Percentiles rank a stretch among this genome's conserved stretches.
These are phyloP conservation scores for Penaeus chinensis DNA, from an alignment of 1,140 invertebrate genomes.

Conservation along the genomic window DNA sequence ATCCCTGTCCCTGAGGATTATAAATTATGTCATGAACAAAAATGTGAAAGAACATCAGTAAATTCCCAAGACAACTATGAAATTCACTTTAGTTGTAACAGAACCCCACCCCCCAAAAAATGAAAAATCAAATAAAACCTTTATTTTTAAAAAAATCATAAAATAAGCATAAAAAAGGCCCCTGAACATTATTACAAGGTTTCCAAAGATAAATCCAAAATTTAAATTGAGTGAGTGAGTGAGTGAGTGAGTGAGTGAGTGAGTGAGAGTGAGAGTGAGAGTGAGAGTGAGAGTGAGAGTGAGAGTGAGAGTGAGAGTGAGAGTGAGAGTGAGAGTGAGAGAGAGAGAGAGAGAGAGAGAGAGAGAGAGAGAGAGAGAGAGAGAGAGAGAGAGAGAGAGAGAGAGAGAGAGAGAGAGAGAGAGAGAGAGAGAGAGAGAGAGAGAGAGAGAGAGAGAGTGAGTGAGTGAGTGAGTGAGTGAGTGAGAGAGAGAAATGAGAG, in stretches of 20 bases:
- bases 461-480: slow-evolving; percentile 5
- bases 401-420: too few species aligned
- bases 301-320: neutral
- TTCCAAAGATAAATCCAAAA: neutral
- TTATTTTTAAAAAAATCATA: slow-evolving; percentile 70
- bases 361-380: too few species aligned
- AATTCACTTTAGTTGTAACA: too few species aligned
- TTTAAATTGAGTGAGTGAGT: neutral
- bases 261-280: slow-evolving; percentile 6
- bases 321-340: neutral
- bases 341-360: too few species aligned
- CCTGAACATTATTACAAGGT: neutral
- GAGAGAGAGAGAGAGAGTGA: neutral
- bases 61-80: too few species aligned
- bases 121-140: too few species aligned
- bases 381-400: too few species aligned
- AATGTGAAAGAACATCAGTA: too few species aligned
- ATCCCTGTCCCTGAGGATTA: too few species aligned
- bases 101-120: too few species aligned
- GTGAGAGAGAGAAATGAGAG: slow-evolving; percentile 12
- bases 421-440: too few species aligned
- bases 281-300: slow-evolving; percentile 1
- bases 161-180: slow-evolving; percentile 70
- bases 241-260: neutral
- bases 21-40: too few species aligned